Base-by-base conservation (phyloP, 2,888 invertebrate species). In the Melinaea menophilus region DNA sequence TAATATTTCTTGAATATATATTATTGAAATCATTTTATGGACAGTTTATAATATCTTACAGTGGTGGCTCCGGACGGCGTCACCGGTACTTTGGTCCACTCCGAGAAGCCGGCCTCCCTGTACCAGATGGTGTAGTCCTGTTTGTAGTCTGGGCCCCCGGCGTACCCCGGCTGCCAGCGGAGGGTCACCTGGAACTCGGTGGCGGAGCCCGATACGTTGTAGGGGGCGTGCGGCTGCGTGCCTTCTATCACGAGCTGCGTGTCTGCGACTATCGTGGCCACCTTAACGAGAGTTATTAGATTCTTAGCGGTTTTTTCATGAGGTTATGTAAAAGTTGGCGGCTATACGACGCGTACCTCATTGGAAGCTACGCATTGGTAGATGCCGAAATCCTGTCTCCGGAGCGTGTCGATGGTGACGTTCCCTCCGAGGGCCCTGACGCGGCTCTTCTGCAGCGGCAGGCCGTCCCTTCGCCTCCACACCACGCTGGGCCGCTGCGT, bases 111-210 rank as follows among this genome's bases (percentile, higher is more conserved):
- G 0, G 95, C 94, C 87, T 97, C 96, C 62, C 97, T 92, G 86
- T 97, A 97, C 98, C 98, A 98, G 78, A 98, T 95, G 71, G 97
- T 96, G 86, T 98, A 98, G 85, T 97, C 96, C 85, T 98, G 98
- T 82, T 97, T 96, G 90, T 97, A 97, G 90, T 97, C 97, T 12
- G 97, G 96, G 34, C 98, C 98, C 56, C 98, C 98, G 76, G 97
- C 97, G 85, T 98, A 97, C 3, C 98, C 98, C 11, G 99, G 98
- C 84, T 97, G 92, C 98, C 99, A 99, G 69, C 94, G 94, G 63
- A 99, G 91, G 59, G 96, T 96, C 66, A 98, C 98, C 67, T 96
- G 94, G 85, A 97, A 98, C 88, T 97, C 96, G 0, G 95, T 96
- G 55, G 97, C 95, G 56, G 95, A 94, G 48, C 97, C 98, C 35